Evolutionary conservation across 2,113 vertebrate species (phyloP).

Genomic region (Mastomys coucha): DNA sequence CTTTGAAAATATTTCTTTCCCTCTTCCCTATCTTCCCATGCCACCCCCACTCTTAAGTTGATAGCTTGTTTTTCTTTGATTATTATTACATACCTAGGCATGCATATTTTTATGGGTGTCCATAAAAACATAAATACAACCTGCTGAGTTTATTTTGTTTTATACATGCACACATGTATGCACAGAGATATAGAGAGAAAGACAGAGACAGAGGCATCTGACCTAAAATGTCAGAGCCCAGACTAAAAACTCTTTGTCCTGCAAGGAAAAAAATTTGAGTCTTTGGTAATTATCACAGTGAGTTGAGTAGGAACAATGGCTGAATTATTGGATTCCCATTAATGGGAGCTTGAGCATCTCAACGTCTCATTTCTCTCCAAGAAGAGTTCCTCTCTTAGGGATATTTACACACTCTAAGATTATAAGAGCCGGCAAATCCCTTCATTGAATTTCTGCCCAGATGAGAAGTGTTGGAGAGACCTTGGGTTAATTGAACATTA

Average conservation of each 20-base stretch:
- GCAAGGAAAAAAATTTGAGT: background rate
- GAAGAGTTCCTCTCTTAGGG: background rate
- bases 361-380: conserved; percentile 13
- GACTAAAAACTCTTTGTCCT: background rate
- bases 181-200: background rate
- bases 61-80: background rate
- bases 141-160: background rate
- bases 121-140: background rate
- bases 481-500: conserved; percentile 50
- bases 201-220: background rate
- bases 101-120: background rate
- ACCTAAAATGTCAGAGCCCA: background rate
- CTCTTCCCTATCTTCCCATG: background rate
- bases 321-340: conserved; percentile 17
- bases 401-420: conserved; percentile 42
- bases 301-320: background rate
- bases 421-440: conserved; percentile 53
- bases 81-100: background rate
- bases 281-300: conserved; percentile 12
- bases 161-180: no score
- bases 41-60: background rate
- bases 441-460: conserved; percentile 48
- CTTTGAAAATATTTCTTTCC: background rate
- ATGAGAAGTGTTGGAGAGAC: conserved; percentile 33
- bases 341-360: conserved; percentile 37